These are phyloP conservation scores for Ginglymostoma cirratum DNA, from an alignment of 2,113 vertebrate species.

Conservation along the genomic window DNA sequence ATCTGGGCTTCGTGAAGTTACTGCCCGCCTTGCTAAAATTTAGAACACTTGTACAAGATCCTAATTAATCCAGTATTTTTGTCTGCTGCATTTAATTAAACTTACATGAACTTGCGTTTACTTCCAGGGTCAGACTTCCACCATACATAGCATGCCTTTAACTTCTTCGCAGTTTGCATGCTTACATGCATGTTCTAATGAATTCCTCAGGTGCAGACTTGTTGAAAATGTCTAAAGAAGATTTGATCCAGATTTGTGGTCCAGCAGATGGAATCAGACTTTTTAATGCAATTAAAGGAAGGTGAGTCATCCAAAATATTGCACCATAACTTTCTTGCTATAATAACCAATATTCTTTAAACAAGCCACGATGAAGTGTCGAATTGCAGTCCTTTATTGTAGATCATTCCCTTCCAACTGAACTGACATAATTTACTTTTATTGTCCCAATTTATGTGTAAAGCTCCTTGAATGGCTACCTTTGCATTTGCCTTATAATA, in stretches of 20 bases:
- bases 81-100: neutral
- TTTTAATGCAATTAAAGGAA: slow-evolving; percentile 87
- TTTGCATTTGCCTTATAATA: neutral
- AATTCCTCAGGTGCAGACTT: slow-evolving; percentile 74
- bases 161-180: neutral
- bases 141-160: neutral
- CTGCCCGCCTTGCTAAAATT: neutral
- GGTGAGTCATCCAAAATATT: slow-evolving; percentile 54
- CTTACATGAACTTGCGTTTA: slow-evolving; percentile 17
- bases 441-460: neutral
- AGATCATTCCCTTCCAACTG: neutral
- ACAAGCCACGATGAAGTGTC: neutral
- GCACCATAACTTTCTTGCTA: neutral
- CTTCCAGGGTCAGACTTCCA: neutral
- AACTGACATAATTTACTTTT: neutral
- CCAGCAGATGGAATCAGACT: slow-evolving; percentile 90
- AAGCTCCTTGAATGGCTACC: neutral
- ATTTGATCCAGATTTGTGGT: slow-evolving; percentile 87
- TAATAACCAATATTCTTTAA: slow-evolving; percentile 8
- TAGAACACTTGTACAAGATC: neutral
- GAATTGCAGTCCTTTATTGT: neutral
- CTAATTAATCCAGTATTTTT: neutral
- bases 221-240: slow-evolving; percentile 84
- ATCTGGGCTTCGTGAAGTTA: neutral
- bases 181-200: neutral